Percentiles rank a stretch among this genome's conserved stretches.
phyloP scores from a whole-genome alignment of 1,140 invertebrate genomes.

The Octopus sinensis region DNA sequence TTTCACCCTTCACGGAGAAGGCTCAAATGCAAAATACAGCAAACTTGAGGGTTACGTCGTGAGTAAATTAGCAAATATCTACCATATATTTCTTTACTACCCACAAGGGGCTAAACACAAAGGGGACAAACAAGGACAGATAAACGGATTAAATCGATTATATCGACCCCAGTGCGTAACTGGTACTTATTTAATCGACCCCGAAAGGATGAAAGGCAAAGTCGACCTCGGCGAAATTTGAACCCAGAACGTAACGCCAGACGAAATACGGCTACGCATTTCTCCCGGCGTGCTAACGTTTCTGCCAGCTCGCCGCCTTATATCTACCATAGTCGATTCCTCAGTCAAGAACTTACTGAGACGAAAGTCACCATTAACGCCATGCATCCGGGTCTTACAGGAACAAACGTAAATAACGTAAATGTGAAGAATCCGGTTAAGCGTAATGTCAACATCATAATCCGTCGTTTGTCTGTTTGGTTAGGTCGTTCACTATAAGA shows the following conservation, averaged over 20 bases:
- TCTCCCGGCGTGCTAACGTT: too few species aligned
- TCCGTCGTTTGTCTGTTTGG: neutral
- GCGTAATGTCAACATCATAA: neutral
- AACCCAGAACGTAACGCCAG: too few species aligned
- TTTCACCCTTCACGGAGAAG: neutral
- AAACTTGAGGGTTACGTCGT: neutral
- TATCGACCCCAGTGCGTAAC: too few species aligned
- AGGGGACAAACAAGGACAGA: too few species aligned
- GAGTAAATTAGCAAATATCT: neutral
- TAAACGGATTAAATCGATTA: too few species aligned
- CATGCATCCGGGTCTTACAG: neutral
- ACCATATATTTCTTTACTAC: neutral
- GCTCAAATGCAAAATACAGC: neutral
- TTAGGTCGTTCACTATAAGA: neutral
- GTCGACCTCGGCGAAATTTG: too few species aligned
- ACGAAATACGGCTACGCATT: too few species aligned
- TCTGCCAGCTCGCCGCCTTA: neutral
- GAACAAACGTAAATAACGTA: neutral
- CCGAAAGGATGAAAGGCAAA: too few species aligned
- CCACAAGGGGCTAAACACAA: too few species aligned
- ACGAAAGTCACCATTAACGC: neutral
- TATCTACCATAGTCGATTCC: neutral
- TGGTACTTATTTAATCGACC: too few species aligned
- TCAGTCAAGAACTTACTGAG: neutral
- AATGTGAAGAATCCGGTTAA: neutral